Evolutionary conservation across 1,140 invertebrate species (phyloP), one percentile per base, ranked within the genome.

Genomic region (Zaprionus tsacasi): DNA sequence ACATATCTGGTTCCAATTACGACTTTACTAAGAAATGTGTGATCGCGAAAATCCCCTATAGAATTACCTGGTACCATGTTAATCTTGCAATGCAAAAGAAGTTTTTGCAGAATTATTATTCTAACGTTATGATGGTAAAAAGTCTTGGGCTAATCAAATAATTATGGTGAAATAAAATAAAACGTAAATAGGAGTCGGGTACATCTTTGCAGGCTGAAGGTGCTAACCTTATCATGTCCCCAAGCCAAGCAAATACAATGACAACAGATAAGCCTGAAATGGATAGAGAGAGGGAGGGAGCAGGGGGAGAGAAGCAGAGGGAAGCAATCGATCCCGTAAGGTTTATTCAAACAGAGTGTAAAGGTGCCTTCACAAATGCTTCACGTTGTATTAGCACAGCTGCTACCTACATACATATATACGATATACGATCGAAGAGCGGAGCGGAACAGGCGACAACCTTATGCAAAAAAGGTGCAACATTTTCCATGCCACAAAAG

Each of bases 401-500:
- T 87, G 85, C 83, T 76, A 61, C 12, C 60, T 67, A 45, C 54
- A 63, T 63, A n/a, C n/a, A 72, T 73, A 40, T 70, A 7, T 33
- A 1, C 33, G n/a, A n/a, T n/a, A 12, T 30, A 35, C 50, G 55
- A 60, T 36, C 58, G 54, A 40, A n/a, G 43, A 64, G 52, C 74
- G 54, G 71, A 85, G 52, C 74, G 54, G 71, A 85, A 85, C 73
- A 65, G 58, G 65, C 78, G 66, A 57, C 59, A 30, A 69, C 82
- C 66, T 86, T 86, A 86, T 86, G 82, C 82, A 86, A 86, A 83
- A 87, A 88, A 89, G 85, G 85, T 88, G 85, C 81, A 79, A 88
- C 85, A 74, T 89, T 89, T 89, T 82, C 83, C 70, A 79, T 61
- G 65, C 68, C 38, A 88, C 78, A 88, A 89, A 67, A 88, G 38